phyloP scores from a whole-genome alignment of 2,797 vertebrate species.

The Oreortyx pictus region DNA sequence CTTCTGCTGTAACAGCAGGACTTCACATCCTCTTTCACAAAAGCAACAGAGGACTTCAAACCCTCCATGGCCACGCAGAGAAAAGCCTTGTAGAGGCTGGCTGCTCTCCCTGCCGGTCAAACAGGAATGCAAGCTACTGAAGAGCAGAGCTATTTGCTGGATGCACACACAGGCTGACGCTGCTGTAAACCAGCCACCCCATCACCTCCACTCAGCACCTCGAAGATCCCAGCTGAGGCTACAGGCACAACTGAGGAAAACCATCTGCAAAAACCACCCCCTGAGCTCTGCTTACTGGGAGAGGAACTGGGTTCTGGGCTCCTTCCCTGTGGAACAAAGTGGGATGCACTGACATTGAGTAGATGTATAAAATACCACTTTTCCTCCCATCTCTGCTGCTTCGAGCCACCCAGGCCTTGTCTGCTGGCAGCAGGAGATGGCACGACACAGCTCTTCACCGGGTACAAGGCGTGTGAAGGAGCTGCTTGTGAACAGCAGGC shows the following conservation, averaged over 20 bases:
- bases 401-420: conserved; percentile 36
- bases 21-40: background rate
- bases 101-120: background rate
- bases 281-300: background rate
- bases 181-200: background rate
- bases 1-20: background rate
- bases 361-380: conserved; percentile 7
- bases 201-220: background rate
- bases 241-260: fast-evolving
- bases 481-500: conserved; percentile 59
- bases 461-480: background rate
- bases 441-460: background rate
- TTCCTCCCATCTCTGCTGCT: conserved; percentile 43
- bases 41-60: background rate
- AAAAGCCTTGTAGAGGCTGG: background rate
- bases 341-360: fast-evolving
- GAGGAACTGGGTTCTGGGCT: background rate
- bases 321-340: background rate
- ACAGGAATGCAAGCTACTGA: background rate
- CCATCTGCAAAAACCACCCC: background rate
- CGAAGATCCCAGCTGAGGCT: background rate
- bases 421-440: conserved; percentile 60
- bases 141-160: background rate
- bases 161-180: background rate
- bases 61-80: background rate